Base-by-base conservation (phyloP, 1,140 invertebrate species). In the Lepidurus packardi region DNA sequence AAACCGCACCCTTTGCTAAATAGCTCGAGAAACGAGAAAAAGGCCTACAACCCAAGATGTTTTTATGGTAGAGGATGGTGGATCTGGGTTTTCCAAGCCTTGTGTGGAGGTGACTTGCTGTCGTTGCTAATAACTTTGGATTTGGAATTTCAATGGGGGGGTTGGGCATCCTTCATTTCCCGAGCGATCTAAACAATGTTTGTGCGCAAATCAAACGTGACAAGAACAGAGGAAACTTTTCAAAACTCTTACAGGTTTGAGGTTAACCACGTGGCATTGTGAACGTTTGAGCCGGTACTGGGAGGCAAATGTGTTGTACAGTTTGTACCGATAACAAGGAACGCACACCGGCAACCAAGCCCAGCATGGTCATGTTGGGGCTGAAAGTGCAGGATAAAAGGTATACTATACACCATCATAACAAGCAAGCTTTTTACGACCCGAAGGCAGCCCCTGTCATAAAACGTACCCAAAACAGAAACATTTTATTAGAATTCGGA, bases 1-100 rank as follows among this genome's bases (percentile, higher is more conserved):
- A 65, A 65, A 65, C 53, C 53, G 53, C 53, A 65, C 53, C 53
- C 53, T 65, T 21, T 65, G 53, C 53, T 65, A 65, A 65, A 65
- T 65, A 21, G 53, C 53, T 8, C n/a, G 21, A 65, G 53, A 21
- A 65, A 65, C 53, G 21, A 65, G 53, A 21, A 65, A 65, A 65
- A 11, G 53, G 16, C 53, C 13, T 7, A 21, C 16, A 21, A 65
- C 53, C 53, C 53, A 1, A 16, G 13, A 16, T 13, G 53, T 65
- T 65, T 65, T 65, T 65, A 65, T 65, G 13, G 53, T 16, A 65
- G 8, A 21, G 53, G 7, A 65, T 65, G 53, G 53, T 0, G 53
- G 53, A 65, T 65, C 21, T 65, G 47, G 47, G 4, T 9, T 65
- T 65, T 65, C n/a, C 47, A 13, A 16, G 16, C 16, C 45, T 47